phyloP scores from a whole-genome alignment of 2,888 invertebrate species.

The Drosophila borealis region DNA sequence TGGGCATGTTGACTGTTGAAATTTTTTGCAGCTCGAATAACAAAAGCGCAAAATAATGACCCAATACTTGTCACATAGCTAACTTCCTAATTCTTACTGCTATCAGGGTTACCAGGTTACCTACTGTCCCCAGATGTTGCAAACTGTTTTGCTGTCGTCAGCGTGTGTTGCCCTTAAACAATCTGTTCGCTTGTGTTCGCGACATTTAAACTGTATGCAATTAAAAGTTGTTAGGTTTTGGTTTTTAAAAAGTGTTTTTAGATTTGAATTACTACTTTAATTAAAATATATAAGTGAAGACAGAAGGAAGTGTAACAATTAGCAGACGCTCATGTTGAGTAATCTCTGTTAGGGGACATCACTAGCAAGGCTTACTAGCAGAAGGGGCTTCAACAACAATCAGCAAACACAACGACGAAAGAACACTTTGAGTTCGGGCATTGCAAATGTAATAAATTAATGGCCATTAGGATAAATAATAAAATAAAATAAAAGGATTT shows the following conservation, averaged over 20 bases:
- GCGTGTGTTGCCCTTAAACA: not conserved
- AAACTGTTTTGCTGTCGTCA: not conserved
- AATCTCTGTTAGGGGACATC: no score
- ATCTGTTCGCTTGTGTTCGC: not conserved
- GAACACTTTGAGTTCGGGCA: constrained; percentile 29
- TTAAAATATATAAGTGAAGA: not conserved
- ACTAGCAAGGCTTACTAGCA: not conserved
- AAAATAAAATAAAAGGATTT: no score
- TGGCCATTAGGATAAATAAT: no score
- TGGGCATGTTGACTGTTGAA: constrained; percentile 38
- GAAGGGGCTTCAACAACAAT: not conserved
- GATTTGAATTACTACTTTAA: not conserved
- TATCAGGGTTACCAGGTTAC: not conserved
- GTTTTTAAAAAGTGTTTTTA: no score
- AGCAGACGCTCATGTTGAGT: not conserved
- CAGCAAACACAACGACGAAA: not conserved
- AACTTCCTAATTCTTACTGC: constrained; percentile 25
- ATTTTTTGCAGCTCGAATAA: constrained; percentile 41
- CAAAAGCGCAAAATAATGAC: constrained; percentile 60
- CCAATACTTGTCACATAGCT: constrained; percentile 40
- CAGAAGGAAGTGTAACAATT: not conserved
- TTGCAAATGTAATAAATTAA: constrained; percentile 66
- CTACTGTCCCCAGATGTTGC: not conserved
- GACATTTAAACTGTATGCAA: no score
- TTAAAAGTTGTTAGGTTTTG: not conserved